Conservation (phyloP, 37 sponge, comb jelly and placozoan genomes). For the Ianthella basta region DNA sequence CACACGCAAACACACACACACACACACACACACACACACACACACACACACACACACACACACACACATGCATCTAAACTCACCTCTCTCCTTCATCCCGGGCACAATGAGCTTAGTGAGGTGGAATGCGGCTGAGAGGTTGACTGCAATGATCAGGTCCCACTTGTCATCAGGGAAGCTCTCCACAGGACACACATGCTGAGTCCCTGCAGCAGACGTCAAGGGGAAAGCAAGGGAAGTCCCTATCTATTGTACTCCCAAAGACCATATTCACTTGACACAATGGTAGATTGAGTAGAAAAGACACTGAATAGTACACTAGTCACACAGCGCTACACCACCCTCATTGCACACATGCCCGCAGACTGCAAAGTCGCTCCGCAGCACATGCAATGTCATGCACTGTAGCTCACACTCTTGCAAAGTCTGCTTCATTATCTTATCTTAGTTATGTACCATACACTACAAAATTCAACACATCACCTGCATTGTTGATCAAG, state of each 20-base stretch:
- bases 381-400: too few species aligned
- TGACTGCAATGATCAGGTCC: constrained; percentile 71
- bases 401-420: too few species aligned
- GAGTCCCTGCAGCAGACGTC: constrained; percentile 40
- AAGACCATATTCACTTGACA: not conserved
- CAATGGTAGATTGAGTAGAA: too few species aligned
- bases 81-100: constrained; percentile 78
- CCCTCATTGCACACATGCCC: too few species aligned
- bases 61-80: constrained; percentile 33
- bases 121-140: constrained; percentile 77
- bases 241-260: not conserved
- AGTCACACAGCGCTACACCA: too few species aligned
- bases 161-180: constrained; percentile 72
- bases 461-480: not conserved
- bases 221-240: not conserved
- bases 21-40: constrained; percentile 47
- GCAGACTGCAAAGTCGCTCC: too few species aligned
- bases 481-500: constrained; percentile 86
- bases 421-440: too few species aligned
- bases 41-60: constrained; percentile 46
- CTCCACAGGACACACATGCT: constrained; percentile 77
- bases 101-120: constrained; percentile 54
- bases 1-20: constrained; percentile 37
- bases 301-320: too few species aligned
- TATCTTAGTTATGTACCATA: too few species aligned